Conservation (phyloP, 1,140 invertebrate species). For the Oreohelix idahoensis region DNA sequence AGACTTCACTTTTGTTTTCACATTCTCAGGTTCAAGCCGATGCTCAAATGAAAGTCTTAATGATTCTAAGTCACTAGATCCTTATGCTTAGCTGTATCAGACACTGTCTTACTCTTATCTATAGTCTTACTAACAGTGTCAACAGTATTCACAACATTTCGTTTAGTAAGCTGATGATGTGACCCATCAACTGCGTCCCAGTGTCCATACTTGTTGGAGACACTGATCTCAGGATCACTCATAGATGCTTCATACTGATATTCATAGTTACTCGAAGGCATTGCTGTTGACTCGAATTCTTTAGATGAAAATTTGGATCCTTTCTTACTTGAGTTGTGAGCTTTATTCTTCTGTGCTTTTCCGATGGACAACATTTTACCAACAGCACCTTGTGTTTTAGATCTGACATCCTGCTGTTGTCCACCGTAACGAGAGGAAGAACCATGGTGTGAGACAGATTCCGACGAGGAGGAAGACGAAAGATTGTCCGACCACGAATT, state of each 20-base stretch:
- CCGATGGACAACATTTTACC: neutral
- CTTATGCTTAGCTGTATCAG: neutral
- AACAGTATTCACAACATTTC: neutral
- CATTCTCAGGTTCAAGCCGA: constrained; percentile 77
- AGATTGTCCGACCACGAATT: constrained; percentile 24
- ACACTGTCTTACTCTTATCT: neutral
- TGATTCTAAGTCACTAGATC: constrained; percentile 15
- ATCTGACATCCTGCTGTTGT: neutral
- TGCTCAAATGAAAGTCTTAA: constrained; percentile 39
- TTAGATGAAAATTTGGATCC: neutral
- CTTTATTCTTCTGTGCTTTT: neutral
- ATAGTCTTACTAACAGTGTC: neutral
- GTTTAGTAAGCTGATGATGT: neutral
- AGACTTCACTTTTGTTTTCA: constrained; percentile 85
- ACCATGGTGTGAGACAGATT: neutral
- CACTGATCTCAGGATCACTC: neutral
- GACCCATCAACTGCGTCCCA: neutral
- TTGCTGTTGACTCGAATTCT: neutral
- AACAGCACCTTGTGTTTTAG: neutral
- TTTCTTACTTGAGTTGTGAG: neutral
- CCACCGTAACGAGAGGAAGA: neutral
- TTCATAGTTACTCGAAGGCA: neutral
- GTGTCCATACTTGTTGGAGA: neutral
- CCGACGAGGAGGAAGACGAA: neutral
- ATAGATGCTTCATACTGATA: neutral